Percentiles rank a stretch among this genome's conserved stretches.
These are phyloP conservation scores for Adelphocoris suturalis DNA, from an alignment of 2,888 invertebrate species.

Conservation along the genomic window DNA sequence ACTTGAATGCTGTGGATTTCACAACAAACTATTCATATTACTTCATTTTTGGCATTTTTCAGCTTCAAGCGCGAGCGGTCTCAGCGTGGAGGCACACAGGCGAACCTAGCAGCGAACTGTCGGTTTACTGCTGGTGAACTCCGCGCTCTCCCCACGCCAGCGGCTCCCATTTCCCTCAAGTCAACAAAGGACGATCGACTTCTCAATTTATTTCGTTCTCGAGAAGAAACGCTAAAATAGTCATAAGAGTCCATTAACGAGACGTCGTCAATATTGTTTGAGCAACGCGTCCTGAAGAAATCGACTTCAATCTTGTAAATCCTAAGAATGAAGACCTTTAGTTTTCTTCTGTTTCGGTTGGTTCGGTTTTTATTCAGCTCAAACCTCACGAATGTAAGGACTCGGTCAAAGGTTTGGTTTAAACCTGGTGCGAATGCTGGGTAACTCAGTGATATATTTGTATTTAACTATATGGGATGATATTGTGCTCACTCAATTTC, in stretches of 20 bases:
- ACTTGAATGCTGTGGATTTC: too few relatives aligned
- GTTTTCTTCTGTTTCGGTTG: background rate
- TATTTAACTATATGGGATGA: too few relatives aligned
- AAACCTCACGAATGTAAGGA: background rate
- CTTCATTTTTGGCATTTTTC: background rate
- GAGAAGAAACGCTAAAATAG: background rate
- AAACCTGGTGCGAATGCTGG: background rate
- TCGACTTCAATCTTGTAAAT: background rate
- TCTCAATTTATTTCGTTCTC: conserved; percentile 4
- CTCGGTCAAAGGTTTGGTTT: background rate
- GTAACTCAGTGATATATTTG: too few relatives aligned
- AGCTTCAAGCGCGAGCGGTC: conserved; percentile 86
- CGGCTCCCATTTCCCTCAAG: conserved; percentile 13
- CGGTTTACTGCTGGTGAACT: conserved; percentile 89
- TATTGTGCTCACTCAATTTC: too few relatives aligned
- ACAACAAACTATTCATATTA: too few relatives aligned
- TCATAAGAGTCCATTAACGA: background rate
- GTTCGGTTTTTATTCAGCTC: background rate
- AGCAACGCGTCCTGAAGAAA: background rate
- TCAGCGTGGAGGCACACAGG: conserved; percentile 87
- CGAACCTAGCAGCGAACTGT: conserved; percentile 86
- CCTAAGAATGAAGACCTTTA: background rate
- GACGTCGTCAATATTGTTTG: background rate
- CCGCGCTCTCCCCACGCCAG: background rate
- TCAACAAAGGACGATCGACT: conserved; percentile 9